A percentile compares a stretch with the other conserved stretches of the same genome.
phyloP scores from a whole-genome alignment of 53 echinoderm and acorn worm species.

The Holothuria scabra region DNA sequence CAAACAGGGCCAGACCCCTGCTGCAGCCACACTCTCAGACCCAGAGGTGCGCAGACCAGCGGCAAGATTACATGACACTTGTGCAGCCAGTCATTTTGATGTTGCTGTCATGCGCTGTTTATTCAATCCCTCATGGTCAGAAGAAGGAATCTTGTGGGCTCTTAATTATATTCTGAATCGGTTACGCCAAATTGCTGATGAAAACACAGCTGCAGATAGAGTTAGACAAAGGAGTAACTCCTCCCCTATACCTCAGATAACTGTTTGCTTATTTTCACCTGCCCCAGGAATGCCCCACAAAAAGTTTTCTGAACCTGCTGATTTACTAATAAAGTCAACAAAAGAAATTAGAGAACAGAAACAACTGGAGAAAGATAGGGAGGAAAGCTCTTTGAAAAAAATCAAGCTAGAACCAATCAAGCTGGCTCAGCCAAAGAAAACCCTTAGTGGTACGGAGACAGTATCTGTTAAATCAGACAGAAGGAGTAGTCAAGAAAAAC shows the following conservation, averaged over 20 bases:
- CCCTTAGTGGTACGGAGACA: conserved; percentile 37
- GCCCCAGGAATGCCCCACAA: conserved; percentile 87
- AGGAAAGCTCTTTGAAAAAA: conserved; percentile 76
- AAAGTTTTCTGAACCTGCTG: conserved; percentile 85
- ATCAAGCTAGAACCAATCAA: conserved; percentile 70
- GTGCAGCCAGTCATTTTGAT: conserved; percentile 95
- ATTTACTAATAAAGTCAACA: conserved; percentile 30
- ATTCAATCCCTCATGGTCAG: conserved; percentile 95
- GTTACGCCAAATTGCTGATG: conserved; percentile 84
- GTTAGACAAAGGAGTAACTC: conserved; percentile 96
- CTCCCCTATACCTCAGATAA: conserved; percentile 93
- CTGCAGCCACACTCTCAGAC: conserved; percentile 52
- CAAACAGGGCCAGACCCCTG: conserved; percentile 28
- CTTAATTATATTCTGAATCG: conserved; percentile 85
- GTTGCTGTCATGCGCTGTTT: conserved; percentile 98
- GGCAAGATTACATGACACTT: conserved; percentile 80
- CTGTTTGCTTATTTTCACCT: conserved; percentile 87
- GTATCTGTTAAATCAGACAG: conserved; percentile 51
- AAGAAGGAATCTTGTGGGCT: conserved; percentile 97
- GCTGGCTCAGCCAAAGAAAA: conserved; percentile 61
- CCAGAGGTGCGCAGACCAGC: conserved; percentile 64
- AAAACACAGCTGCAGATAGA: conserved; percentile 81
- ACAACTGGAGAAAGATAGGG: conserved; percentile 56
- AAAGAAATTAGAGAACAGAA: conserved; percentile 23
- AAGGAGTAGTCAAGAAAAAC: conserved; percentile 61